A percentile compares a stretch with the other conserved stretches of the same genome.
phyloP scores from a whole-genome alignment of 2,797 vertebrate genomes.

The Hippopotamyrus pictus region DNA sequence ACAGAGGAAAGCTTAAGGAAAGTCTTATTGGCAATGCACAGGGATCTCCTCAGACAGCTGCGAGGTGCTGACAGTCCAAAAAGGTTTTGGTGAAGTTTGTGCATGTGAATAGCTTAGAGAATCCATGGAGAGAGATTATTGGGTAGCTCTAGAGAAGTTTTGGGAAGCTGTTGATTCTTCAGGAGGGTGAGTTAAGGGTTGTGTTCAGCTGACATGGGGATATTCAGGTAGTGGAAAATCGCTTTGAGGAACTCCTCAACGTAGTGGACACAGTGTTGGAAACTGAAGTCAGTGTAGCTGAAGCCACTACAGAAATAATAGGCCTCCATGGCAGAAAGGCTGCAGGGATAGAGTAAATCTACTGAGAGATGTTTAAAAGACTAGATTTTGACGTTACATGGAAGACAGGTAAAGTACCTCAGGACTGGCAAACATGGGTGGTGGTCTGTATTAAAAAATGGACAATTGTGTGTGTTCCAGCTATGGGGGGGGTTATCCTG shows the following conservation, averaged over 20 bases:
- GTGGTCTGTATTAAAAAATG: not conserved
- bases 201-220: not conserved
- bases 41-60: too few species aligned
- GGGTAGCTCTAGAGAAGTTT: not conserved
- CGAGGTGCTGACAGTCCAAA: too few species aligned
- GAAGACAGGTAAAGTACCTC: not conserved
- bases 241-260: not conserved
- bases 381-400: not conserved
- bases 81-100: too few species aligned
- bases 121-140: not conserved
- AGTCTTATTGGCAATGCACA: too few species aligned
- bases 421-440: not conserved
- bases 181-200: not conserved
- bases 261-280: not conserved
- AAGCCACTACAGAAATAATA: not conserved
- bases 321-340: not conserved
- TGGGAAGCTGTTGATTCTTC: not conserved
- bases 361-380: not conserved
- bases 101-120: not conserved
- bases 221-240: not conserved
- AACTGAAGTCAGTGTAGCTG: not conserved
- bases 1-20: too few species aligned
- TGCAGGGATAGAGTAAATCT: not conserved
- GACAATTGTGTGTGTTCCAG: not conserved
- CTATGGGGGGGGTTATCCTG: not conserved